Conservation (phyloP, 1,140 invertebrate genomes). For the Metopolophium dirhodum region DNA sequence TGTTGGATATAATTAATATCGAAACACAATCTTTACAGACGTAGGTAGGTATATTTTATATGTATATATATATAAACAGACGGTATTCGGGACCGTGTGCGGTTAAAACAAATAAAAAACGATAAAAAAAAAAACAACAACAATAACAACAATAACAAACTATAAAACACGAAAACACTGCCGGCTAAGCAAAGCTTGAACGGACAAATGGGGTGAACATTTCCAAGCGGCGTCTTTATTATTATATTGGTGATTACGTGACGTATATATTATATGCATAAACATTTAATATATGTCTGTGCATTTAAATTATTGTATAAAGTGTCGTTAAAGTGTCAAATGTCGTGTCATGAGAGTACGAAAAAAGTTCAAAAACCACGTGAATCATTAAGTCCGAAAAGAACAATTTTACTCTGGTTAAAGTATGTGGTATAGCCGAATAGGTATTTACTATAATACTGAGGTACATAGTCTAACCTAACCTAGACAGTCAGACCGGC, state of each 20-base stretch:
- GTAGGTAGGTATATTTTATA: neutral
- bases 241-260: neutral
- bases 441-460: neutral
- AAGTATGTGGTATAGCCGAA: neutral
- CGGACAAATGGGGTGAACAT: neutral
- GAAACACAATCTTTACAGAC: neutral
- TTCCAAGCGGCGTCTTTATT: neutral
- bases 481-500: too few species aligned
- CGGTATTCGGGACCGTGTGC: neutral
- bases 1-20: neutral
- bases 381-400: neutral
- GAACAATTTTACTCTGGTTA: neutral
- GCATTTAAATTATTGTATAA: neutral
- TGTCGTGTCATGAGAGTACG: neutral
- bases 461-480: neutral
- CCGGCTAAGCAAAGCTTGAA: conserved; percentile 19
- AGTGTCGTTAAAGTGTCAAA: neutral
- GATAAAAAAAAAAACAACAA: neutral
- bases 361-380: neutral
- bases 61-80: neutral
- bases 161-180: neutral
- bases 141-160: conserved; percentile 9
- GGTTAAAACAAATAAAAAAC: conserved; percentile 2
- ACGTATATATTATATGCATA: neutral
- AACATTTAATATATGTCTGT: neutral